These are phyloP conservation scores for Macrochelys suwanniensis DNA, from an alignment of 2,797 vertebrate genomes.

Conservation along the genomic window DNA sequence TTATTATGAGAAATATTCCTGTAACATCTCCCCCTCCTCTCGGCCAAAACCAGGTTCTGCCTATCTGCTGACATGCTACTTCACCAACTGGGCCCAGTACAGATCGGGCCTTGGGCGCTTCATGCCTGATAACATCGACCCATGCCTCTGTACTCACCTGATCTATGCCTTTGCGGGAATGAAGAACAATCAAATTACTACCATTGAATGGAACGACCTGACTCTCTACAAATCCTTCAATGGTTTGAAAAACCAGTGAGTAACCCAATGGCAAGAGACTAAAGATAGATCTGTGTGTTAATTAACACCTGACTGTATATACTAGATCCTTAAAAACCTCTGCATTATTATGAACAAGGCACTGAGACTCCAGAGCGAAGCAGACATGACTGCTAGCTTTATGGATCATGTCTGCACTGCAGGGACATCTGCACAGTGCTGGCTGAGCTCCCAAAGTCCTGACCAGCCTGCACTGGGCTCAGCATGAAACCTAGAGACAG, in stretches of 20 bases:
- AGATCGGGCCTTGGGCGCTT: conserved; percentile 79
- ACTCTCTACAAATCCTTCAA: conserved; percentile 84
- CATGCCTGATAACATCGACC: conserved; percentile 81
- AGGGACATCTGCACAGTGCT: no score
- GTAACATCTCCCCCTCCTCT: no score
- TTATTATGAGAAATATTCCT: not conserved
- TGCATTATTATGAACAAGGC: not conserved
- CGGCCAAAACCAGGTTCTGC: conserved; percentile 70
- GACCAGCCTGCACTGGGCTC: no score
- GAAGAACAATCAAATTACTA: conserved; percentile 81
- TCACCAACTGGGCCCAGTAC: conserved; percentile 86
- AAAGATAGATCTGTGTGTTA: not conserved
- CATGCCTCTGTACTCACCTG: conserved; percentile 84
- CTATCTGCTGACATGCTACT: conserved; percentile 83
- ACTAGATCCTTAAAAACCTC: not conserved
- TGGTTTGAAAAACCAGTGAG: conserved; percentile 83
- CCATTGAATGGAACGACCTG: conserved; percentile 82
- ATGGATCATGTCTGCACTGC: no score
- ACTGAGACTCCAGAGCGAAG: not conserved
- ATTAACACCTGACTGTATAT: not conserved
- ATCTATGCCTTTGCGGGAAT: conserved; percentile 87
- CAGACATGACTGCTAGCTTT: not conserved
- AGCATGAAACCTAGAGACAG: no score
- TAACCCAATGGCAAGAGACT: not conserved
- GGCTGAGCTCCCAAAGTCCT: no score